Evolutionary conservation across 2,113 vertebrate genomes (phyloP).

Genomic region (Campylorhamphus procurvoides): DNA sequence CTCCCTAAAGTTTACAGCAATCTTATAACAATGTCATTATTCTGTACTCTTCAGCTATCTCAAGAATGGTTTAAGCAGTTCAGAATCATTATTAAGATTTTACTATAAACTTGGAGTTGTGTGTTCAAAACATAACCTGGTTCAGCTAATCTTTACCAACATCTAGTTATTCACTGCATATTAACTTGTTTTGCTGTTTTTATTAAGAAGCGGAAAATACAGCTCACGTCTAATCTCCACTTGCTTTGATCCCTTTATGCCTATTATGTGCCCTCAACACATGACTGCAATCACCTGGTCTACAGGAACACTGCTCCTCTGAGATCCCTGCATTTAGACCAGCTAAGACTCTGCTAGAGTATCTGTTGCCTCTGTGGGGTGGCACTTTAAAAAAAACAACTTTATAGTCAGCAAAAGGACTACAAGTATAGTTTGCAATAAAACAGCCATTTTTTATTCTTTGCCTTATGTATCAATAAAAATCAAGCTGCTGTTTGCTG

Average conservation of each 20-base stretch:
- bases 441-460: neutral
- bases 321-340: neutral
- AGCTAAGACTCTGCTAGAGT: neutral
- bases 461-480: neutral
- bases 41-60: neutral
- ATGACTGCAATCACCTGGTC: neutral
- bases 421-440: neutral
- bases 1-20: slow-evolving; percentile 34
- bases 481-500: neutral
- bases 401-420: neutral
- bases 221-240: neutral
- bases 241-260: neutral
- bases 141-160: neutral
- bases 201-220: neutral
- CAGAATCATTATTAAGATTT: neutral
- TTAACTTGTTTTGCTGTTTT: neutral
- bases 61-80: neutral
- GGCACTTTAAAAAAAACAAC: neutral
- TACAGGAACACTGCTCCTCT: neutral
- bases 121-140: neutral
- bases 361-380: neutral
- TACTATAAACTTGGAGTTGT: neutral
- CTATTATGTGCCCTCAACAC: neutral
- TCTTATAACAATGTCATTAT: slow-evolving; percentile 40
- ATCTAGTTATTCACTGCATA: neutral